Percentiles rank a stretch among this genome's conserved stretches.
These are phyloP conservation scores for Neodiprion pinetum DNA, from an alignment of 1,140 invertebrate species.

Conservation along the genomic window DNA sequence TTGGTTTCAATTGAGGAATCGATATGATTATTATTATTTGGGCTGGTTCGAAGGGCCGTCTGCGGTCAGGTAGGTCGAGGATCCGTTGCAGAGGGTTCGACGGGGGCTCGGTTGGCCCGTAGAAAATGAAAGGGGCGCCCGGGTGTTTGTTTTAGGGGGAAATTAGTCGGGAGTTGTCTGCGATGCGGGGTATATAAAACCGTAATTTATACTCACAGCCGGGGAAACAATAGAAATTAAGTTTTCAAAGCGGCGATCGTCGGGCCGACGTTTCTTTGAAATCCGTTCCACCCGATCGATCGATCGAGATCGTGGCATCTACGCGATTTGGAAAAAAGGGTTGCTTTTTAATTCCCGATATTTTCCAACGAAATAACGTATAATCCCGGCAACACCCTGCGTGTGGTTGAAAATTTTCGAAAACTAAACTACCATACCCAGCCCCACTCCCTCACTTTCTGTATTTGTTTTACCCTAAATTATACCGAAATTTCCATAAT, in stretches of 20 bases:
- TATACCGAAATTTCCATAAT: slow-evolving; percentile 17
- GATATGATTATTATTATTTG: not conserved
- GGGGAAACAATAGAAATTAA: no score
- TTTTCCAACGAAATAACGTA: not conserved
- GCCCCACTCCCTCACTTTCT: not conserved
- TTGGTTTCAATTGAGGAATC: not conserved
- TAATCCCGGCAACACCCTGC: not conserved
- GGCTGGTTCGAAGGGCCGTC: not conserved
- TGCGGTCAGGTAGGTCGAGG: not conserved
- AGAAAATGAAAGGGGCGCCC: no score
- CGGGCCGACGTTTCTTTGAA: no score
- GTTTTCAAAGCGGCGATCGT: no score
- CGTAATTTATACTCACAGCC: no score
- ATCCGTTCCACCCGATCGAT: no score
- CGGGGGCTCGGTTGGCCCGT: no score
- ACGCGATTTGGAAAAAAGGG: not conserved
- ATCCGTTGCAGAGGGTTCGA: not conserved
- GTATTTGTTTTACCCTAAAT: slow-evolving; percentile 11
- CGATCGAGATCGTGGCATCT: not conserved
- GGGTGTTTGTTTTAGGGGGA: not conserved
- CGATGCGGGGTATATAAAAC: no score
- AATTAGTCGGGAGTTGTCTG: not conserved
- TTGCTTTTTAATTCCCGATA: slow-evolving; percentile 12
- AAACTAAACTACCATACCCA: not conserved
- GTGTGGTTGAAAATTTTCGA: not conserved